A percentile compares a stretch with the other conserved stretches of the same genome.
Evolutionary conservation across 2,113 vertebrate genomes (phyloP).

Genomic region (Spermophilus dauricus): DNA sequence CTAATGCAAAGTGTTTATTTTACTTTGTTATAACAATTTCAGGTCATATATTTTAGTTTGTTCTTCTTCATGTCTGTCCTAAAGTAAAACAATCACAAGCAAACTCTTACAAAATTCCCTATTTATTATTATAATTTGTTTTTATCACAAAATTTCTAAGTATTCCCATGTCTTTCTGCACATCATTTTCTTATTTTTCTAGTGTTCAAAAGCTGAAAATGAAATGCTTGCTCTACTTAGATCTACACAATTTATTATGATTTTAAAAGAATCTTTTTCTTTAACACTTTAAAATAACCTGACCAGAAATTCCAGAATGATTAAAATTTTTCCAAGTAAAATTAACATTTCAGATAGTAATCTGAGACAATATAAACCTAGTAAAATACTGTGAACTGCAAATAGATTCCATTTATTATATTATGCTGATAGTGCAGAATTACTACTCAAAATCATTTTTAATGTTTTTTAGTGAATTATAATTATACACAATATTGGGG

Average conservation of each 20-base stretch:
- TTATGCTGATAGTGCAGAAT: not conserved
- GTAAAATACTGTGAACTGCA: not conserved
- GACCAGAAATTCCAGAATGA: not conserved
- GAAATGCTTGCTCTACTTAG: not conserved
- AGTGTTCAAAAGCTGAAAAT: not conserved
- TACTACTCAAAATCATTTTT: not conserved
- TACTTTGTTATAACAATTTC: not conserved
- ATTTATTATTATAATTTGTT: not conserved
- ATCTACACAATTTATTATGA: not conserved
- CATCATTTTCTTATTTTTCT: not conserved
- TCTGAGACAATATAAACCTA: not conserved
- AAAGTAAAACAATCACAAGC: not conserved
- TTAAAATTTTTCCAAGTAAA: not conserved
- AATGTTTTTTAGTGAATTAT: no score
- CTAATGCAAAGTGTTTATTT: not conserved
- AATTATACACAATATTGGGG: no score
- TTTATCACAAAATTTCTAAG: not conserved
- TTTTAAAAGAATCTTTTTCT: not conserved
- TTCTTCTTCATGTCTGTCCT: not conserved
- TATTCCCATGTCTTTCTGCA: no score
- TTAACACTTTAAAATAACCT: not conserved
- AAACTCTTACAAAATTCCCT: not conserved
- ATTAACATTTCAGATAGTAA: not conserved
- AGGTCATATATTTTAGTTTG: not conserved
- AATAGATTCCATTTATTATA: not conserved